Evolutionary conservation across 1,140 invertebrate genomes (phyloP), one percentile per base, ranked within the genome.

Genomic region (Halotydeus destructor): DNA sequence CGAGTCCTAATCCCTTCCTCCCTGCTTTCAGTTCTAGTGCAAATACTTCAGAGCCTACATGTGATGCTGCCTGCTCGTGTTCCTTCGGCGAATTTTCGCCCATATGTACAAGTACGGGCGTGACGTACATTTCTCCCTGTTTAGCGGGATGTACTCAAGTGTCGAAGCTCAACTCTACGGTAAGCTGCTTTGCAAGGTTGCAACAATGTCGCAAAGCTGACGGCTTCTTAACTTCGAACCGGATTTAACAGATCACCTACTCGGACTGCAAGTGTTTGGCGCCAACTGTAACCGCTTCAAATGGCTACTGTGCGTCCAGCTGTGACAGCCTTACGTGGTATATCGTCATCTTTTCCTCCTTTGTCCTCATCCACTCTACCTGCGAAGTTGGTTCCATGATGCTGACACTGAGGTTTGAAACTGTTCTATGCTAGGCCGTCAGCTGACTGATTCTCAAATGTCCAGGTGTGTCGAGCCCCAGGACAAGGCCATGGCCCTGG

Each of bases 401-500:
- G 43, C 65, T 88, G 14, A 86, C 84, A 45, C 70, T 89, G 51
- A 48, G 53, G 53, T 54, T 41, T 25, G 4, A 5, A 14, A 9
- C 18, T 14, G 9, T n/a, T 30, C 24, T 36, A 18, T 11, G n/a
- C 19, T 11, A 3, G 34, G 14, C 18, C 18, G 14, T 21, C n/a
- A 12, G 16, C 19, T 18, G 22, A n/a, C 18, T 2, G 19, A 36
- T 21, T 36, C 11, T 36, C 11, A 9, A 38, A 38, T 23, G 16
- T 38, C 11, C n/a, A 71, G 83, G 38, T 89, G 83, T 55, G 84
- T 85, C 16, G 78, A 86, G 60, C 80, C 81, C 19, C 69, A 74
- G 62, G 83, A 89, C 58, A 88, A 88, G 60, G 82, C 82, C 26
- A 85, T 88, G 81, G 84, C 84, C 38, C 69, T 89, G 53, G 84